Evolutionary conservation across 2,113 vertebrate genomes (phyloP).

Genomic region (Epinephelus moara): DNA sequence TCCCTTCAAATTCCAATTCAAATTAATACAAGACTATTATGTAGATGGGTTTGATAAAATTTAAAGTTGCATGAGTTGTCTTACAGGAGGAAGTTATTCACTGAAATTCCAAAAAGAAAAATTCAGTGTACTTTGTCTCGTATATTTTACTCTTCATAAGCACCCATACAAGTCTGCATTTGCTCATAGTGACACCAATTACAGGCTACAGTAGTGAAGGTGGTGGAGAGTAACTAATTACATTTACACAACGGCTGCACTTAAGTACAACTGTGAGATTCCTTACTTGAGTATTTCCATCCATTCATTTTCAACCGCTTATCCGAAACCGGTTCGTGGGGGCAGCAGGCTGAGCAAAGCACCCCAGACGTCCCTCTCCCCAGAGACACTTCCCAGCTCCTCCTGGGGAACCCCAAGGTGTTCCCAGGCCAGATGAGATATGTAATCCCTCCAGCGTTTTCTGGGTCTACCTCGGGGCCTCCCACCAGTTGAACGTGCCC

Average conservation of each 20-base stretch:
- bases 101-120: not conserved
- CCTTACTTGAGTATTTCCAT: not conserved
- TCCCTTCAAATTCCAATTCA: constrained; percentile 31
- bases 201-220: not conserved
- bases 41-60: constrained; percentile 33
- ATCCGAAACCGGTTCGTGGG: no score
- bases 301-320: no score
- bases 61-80: constrained; percentile 16
- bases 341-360: no score
- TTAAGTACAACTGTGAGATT: not conserved
- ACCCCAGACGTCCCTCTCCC: no score
- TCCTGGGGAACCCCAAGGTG: no score
- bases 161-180: not conserved
- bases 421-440: no score
- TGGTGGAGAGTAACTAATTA: not conserved
- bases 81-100: constrained; percentile 2
- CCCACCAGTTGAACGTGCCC: no score
- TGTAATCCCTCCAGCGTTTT: no score
- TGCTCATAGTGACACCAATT: not conserved
- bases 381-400: no score
- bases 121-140: not conserved
- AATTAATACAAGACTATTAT: constrained; percentile 47
- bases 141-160: not conserved
- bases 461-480: no score
- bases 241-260: not conserved